Conservation (phyloP, 2,113 vertebrate genomes). For the Tachysurus vachellii region DNA sequence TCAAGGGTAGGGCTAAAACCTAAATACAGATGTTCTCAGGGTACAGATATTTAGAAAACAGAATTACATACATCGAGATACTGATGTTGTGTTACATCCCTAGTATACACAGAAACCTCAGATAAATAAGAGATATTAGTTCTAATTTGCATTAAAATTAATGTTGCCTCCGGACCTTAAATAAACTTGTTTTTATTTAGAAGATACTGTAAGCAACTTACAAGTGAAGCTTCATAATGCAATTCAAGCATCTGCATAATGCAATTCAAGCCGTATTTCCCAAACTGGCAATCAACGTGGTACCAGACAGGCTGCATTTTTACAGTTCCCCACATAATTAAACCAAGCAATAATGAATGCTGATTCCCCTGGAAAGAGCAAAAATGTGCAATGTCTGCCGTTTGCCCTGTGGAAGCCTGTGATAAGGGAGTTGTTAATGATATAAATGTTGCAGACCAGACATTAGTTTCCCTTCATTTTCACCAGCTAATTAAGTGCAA, state of each 20-base stretch:
- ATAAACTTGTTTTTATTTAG: neutral
- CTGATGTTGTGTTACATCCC: no score
- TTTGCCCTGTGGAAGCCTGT: neutral
- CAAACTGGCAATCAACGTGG: neutral
- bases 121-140: neutral
- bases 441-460: slow-evolving; percentile 1
- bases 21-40: neutral
- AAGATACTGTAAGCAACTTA: neutral
- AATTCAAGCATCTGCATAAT: neutral
- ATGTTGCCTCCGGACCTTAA: neutral
- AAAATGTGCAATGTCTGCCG: slow-evolving; percentile 6
- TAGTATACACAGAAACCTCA: no score
- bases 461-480: neutral
- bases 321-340: neutral
- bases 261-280: slow-evolving; percentile 1
- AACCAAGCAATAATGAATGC: neutral
- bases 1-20: neutral
- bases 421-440: neutral
- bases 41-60: neutral
- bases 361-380: neutral
- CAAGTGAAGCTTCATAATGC: neutral
- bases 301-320: neutral
- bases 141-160: neutral
- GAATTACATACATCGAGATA: neutral
- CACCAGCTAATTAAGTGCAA: neutral